These are phyloP conservation scores for Drosophila borealis DNA, from an alignment of 2,888 invertebrate species.

Conservation along the genomic window DNA sequence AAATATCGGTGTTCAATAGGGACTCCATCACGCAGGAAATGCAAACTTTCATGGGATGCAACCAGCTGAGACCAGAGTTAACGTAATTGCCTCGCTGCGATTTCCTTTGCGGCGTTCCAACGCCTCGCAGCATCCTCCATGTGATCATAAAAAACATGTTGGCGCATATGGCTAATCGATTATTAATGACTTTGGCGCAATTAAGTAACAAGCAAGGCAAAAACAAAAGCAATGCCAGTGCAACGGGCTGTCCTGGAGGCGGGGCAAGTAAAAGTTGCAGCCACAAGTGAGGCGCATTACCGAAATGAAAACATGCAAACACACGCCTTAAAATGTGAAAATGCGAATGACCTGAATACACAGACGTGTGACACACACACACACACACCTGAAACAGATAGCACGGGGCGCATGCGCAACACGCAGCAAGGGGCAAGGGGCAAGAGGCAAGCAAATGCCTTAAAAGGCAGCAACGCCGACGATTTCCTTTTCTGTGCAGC, in stretches of 20 bases:
- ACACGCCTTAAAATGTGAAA: conserved; percentile 79
- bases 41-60: conserved; percentile 37
- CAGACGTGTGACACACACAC: conserved; percentile 42
- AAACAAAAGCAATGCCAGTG: conserved; percentile 36
- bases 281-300: conserved; percentile 42
- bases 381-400: conserved; percentile 28
- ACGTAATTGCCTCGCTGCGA: conserved; percentile 34
- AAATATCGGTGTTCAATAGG: background rate
- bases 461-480: conserved; percentile 71
- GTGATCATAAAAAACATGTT: conserved; percentile 22
- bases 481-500: conserved; percentile 75
- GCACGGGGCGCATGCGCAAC: conserved; percentile 55
- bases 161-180: conserved; percentile 75
- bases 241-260: conserved; percentile 44
- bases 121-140: conserved; percentile 46
- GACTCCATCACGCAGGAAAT: conserved; percentile 49
- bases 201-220: conserved; percentile 70
- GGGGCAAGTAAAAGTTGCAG: conserved; percentile 70
- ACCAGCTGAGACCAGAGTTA: conserved; percentile 9
- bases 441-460: conserved; percentile 63
- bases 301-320: conserved; percentile 60
- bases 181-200: conserved; percentile 80
- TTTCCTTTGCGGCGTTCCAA: conserved; percentile 43
- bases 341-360: conserved; percentile 82
- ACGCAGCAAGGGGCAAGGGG: conserved; percentile 28